Percentiles rank a stretch among this genome's conserved stretches.
phyloP scores from a whole-genome alignment of 2,113 vertebrate species.

The Melanotaenia duboulayi region DNA sequence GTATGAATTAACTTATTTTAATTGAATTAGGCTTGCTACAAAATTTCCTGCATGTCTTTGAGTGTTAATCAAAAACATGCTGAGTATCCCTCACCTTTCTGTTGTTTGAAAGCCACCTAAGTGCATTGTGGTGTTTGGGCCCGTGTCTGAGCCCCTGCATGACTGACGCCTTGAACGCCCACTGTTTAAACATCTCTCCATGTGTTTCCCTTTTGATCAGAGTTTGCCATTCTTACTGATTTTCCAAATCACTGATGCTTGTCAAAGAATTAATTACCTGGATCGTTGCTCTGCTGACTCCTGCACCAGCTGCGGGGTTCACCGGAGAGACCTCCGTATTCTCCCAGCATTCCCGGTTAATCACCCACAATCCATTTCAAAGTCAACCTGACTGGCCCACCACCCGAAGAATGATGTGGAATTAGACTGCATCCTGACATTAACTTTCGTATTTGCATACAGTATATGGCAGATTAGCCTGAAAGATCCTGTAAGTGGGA shows the following conservation, averaged over 20 bases:
- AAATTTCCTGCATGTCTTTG: conserved; percentile 29
- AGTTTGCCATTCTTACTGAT: conserved; percentile 83
- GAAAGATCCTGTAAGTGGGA: conserved; percentile 62
- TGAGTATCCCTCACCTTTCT: conserved; percentile 27
- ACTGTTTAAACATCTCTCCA: conserved; percentile 81
- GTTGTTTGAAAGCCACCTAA: conserved; percentile 63
- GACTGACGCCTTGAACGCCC: conserved; percentile 68
- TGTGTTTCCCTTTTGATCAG: conserved; percentile 83
- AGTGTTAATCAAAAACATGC: conserved; percentile 30
- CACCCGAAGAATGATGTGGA: conserved; percentile 78
- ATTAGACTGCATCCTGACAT: conserved; percentile 80
- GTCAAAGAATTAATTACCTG: conserved; percentile 87
- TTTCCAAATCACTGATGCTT: conserved; percentile 86
- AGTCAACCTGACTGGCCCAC: conserved; percentile 83
- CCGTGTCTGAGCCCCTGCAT: conserved; percentile 38
- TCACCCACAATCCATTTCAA: conserved; percentile 85
- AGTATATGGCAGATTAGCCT: conserved; percentile 73
- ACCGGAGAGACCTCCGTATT: conserved; percentile 73
- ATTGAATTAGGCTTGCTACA: conserved; percentile 16
- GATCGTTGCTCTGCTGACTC: conserved; percentile 80
- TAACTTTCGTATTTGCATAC: conserved; percentile 82
- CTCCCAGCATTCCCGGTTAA: conserved; percentile 79
- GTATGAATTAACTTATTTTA: conserved; percentile 39
- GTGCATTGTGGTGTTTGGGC: conserved; percentile 55
- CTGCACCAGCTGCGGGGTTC: conserved; percentile 75